Percentiles rank a stretch among this genome's conserved stretches.
phyloP scores from a whole-genome alignment of 2,113 vertebrate species.

The Microcebus ravelobensis region DNA sequence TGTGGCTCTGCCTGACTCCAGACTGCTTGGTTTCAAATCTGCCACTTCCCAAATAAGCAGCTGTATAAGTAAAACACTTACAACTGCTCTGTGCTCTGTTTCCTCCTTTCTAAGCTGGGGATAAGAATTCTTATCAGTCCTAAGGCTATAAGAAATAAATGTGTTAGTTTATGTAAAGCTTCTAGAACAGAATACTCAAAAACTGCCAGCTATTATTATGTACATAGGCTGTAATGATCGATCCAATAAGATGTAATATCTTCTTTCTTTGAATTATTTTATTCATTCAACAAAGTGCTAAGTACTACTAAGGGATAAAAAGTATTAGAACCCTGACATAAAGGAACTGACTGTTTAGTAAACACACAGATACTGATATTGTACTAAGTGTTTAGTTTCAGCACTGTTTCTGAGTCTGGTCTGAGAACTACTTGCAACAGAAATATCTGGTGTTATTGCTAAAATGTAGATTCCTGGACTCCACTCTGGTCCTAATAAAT shows the following conservation, averaged over 20 bases:
- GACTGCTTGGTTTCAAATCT: slow-evolving; percentile 7
- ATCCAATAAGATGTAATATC: background rate
- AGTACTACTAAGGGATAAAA: background rate
- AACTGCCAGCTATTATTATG: slow-evolving; percentile 2
- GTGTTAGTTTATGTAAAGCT: background rate
- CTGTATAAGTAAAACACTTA: background rate
- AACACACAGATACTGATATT: background rate
- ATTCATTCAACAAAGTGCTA: slow-evolving; percentile 7
- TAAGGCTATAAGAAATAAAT: background rate
- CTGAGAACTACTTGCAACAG: slow-evolving; percentile 17
- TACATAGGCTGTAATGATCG: background rate
- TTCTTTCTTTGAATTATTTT: slow-evolving; percentile 27
- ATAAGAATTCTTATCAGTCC: background rate
- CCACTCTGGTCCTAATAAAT: background rate
- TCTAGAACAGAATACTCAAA: slow-evolving; percentile 26
- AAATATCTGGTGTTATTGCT: background rate
- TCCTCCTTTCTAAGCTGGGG: background rate
- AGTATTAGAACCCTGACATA: background rate
- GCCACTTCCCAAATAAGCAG: slow-evolving; percentile 2
- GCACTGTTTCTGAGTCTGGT: background rate
- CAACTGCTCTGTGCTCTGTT: background rate
- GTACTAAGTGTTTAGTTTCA: background rate
- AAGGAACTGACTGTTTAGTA: background rate
- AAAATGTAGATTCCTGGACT: background rate
- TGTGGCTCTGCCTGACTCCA: background rate